A percentile compares a stretch with the other conserved stretches of the same genome.
Conservation (phyloP, 2,797 vertebrate species). For the Cynodonichthys magdalenae region DNA sequence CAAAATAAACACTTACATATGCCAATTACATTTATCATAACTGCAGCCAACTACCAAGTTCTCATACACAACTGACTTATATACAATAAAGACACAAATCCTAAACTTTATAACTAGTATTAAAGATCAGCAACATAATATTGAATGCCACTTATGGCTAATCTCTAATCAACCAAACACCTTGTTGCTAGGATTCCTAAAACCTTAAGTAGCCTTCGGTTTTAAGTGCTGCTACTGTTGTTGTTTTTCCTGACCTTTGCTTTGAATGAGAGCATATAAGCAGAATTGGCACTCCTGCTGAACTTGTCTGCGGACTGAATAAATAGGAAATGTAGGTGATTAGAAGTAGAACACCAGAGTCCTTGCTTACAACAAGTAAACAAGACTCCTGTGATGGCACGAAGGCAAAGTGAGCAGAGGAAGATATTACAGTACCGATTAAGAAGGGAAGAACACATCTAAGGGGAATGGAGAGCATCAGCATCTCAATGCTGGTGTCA, state of each 20-base stretch:
- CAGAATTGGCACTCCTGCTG: constrained; percentile 45
- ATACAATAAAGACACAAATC: too few relatives aligned
- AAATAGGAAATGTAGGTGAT: constrained; percentile 54
- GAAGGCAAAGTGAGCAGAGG: constrained; percentile 33
- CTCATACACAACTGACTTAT: too few relatives aligned
- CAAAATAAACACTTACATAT: too few relatives aligned
- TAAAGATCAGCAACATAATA: background rate
- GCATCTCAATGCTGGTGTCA: constrained; percentile 44
- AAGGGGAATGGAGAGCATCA: constrained; percentile 23
- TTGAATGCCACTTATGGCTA: background rate
- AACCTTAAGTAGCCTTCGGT: constrained; percentile 33
- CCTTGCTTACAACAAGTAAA: constrained; percentile 44
- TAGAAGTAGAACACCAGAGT: constrained; percentile 35
- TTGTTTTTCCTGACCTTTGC: constrained; percentile 57
- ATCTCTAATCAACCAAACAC: constrained; percentile 44
- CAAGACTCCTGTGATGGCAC: constrained; percentile 32
- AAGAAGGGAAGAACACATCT: constrained; percentile 19
- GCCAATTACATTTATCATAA: too few relatives aligned
- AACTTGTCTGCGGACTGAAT: constrained; percentile 40
- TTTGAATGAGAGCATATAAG: constrained; percentile 36
- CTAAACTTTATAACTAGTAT: too few relatives aligned
- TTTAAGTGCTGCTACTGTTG: constrained; percentile 23
- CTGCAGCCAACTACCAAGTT: too few relatives aligned
- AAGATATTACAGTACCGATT: constrained; percentile 52
- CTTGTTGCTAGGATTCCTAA: constrained; percentile 47